phyloP scores from a whole-genome alignment of 2,888 invertebrate genomes.

The Sesia apiformis region DNA sequence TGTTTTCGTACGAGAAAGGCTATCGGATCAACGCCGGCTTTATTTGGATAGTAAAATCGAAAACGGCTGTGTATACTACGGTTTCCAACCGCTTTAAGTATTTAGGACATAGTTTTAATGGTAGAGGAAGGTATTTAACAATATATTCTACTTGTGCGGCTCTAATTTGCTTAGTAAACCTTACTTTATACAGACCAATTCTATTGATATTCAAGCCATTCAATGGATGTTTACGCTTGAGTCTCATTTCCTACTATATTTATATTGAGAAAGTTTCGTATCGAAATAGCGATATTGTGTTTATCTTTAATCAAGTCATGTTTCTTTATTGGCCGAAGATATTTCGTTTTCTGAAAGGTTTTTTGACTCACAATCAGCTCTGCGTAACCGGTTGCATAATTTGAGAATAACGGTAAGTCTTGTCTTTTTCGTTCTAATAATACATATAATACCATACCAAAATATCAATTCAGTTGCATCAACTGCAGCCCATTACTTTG shows the following conservation, averaged over 20 bases:
- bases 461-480: too few relatives aligned
- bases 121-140: background rate
- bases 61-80: constrained; percentile 12
- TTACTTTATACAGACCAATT: background rate
- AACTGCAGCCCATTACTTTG: too few relatives aligned
- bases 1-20: constrained; percentile 49
- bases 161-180: background rate
- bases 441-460: too few relatives aligned
- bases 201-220: background rate
- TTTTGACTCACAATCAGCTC: too few relatives aligned
- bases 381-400: too few relatives aligned
- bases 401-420: too few relatives aligned
- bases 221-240: background rate
- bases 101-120: background rate
- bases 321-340: background rate
- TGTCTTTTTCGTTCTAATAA: too few relatives aligned
- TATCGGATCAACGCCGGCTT: constrained; percentile 46
- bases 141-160: background rate
- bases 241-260: background rate
- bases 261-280: background rate
- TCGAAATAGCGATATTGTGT: background rate
- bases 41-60: constrained; percentile 52
- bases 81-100: background rate
- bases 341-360: background rate
- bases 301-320: background rate